These are phyloP conservation scores for Hypotaenidia philippensis DNA, from an alignment of 2,797 vertebrate species.

Conservation along the genomic window DNA sequence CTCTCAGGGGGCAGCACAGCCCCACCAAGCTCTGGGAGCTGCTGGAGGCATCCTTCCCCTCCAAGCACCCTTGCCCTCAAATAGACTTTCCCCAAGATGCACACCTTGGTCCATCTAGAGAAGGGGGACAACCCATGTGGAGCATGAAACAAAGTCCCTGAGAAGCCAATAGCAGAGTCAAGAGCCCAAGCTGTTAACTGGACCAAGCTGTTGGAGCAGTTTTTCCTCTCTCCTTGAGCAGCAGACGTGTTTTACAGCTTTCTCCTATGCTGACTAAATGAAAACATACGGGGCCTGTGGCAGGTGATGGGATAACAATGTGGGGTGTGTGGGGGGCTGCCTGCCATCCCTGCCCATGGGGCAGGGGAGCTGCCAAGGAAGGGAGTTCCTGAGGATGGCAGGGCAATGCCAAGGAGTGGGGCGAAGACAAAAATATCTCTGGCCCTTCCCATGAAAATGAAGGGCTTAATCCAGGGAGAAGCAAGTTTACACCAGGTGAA, in stretches of 20 bases:
- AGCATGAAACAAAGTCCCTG: constrained; percentile 1
- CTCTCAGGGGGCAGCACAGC: not conserved
- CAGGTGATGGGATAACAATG: constrained; percentile 54
- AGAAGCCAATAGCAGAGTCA: not conserved
- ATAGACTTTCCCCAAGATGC: not conserved
- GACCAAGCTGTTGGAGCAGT: constrained; percentile 43
- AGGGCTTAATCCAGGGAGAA: not conserved
- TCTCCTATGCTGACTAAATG: constrained; percentile 40
- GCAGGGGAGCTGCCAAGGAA: not conserved
- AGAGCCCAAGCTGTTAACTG: constrained; percentile 42
- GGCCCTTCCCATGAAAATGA: not conserved
- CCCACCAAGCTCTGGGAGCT: not conserved
- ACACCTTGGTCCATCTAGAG: not conserved
- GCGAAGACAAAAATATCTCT: not conserved
- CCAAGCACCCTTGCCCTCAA: not conserved
- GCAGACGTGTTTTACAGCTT: constrained; percentile 66
- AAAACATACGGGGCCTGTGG: constrained; percentile 37
- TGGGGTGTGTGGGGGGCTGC: not conserved
- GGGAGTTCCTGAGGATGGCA: not conserved
- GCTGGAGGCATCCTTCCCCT: not conserved
- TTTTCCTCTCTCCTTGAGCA: constrained; percentile 33
- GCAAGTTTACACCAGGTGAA: not conserved
- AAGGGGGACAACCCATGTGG: not conserved
- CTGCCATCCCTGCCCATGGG: not conserved
- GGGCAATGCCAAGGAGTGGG: not conserved